These are phyloP conservation scores for Crotophaga sulcirostris DNA, from an alignment of 2,113 vertebrate genomes.

Conservation along the genomic window DNA sequence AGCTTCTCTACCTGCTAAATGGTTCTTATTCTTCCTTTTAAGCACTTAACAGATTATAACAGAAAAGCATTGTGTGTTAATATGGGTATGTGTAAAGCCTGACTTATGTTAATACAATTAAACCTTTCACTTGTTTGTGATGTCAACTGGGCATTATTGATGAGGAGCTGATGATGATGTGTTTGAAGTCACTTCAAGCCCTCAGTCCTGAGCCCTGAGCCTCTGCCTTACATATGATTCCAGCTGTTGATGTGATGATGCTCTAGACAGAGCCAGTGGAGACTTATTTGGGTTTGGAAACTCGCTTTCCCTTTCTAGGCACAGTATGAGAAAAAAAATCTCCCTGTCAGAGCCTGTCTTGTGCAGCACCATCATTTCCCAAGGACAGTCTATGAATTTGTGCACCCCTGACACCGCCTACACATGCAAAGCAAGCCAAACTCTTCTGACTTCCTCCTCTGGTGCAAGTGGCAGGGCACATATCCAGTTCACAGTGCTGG, in stretches of 20 bases:
- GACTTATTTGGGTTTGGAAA: not conserved
- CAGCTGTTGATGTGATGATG: not conserved
- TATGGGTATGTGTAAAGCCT: not conserved
- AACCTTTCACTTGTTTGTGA: not conserved
- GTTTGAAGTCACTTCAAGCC: not conserved
- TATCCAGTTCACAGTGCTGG: not conserved
- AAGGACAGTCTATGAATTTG: not conserved
- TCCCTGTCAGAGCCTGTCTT: not conserved
- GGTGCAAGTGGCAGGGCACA: not conserved
- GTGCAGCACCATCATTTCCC: not conserved
- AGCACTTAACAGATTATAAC: not conserved
- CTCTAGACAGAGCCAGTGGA: not conserved
- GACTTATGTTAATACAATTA: not conserved
- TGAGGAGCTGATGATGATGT: not conserved
- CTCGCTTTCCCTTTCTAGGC: not conserved
- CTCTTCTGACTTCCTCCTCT: not conserved
- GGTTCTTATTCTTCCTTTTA: not conserved
- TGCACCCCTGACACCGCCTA: fast-evolving
- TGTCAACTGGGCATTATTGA: not conserved
- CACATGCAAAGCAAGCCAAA: not conserved
- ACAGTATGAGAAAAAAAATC: not conserved
- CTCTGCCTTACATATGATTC: not conserved
- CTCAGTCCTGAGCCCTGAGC: not conserved
- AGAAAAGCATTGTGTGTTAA: not conserved
- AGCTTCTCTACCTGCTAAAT: not conserved